phyloP scores from a whole-genome alignment of 2,113 vertebrate genomes.

The Plestiodon gilberti region DNA sequence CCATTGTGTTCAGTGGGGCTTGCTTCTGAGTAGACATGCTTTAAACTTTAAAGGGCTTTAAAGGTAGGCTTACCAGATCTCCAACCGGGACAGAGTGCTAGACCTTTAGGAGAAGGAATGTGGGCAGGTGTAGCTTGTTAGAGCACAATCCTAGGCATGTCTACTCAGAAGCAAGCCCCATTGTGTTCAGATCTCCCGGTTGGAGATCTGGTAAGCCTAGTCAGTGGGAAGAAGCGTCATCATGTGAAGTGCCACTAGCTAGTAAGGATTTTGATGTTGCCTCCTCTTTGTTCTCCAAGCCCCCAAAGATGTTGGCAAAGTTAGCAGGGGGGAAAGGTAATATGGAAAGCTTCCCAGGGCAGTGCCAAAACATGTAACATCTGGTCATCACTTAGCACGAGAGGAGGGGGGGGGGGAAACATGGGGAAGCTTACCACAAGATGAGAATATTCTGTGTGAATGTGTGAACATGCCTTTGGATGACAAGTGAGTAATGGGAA shows the following conservation, averaged over 20 bases:
- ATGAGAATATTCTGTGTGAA: constrained; percentile 24
- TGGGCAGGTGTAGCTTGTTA: too few species aligned
- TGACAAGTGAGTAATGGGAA: constrained; percentile 11
- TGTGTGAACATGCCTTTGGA: constrained; percentile 26
- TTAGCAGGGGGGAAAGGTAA: neutral
- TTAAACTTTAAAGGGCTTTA: too few species aligned
- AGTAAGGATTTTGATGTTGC: neutral
- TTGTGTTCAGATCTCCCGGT: too few species aligned
- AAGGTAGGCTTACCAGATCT: too few species aligned
- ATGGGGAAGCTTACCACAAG: constrained; percentile 1
- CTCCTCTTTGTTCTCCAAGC: neutral
- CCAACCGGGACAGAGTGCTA: too few species aligned
- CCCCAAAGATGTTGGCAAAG: constrained; percentile 5
- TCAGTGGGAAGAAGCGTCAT: neutral
- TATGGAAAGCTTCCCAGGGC: neutral
- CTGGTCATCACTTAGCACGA: constrained; percentile 27
- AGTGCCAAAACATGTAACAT: constrained; percentile 21
- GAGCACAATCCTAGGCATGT: too few species aligned
- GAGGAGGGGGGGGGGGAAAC: neutral
- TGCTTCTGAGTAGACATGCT: too few species aligned
- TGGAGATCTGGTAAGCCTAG: too few species aligned
- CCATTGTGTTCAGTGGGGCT: too few species aligned
- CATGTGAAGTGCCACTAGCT: neutral
- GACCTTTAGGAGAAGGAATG: too few species aligned
- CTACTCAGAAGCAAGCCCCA: too few species aligned